These are phyloP conservation scores for Marmota monax DNA, from an alignment of 2,113 vertebrate species.

Conservation along the genomic window DNA sequence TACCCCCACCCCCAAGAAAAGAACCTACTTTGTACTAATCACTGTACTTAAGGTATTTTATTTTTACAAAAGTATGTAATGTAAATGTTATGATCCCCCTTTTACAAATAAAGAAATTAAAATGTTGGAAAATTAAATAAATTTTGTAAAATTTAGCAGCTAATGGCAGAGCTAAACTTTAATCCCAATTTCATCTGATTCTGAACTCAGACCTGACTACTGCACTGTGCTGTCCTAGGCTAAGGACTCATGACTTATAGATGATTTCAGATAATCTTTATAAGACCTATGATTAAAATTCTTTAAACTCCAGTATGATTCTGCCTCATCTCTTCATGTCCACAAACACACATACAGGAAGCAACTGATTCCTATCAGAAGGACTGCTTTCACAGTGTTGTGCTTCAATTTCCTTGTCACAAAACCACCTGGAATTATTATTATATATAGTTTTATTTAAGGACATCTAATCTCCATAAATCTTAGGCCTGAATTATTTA, in stretches of 20 bases:
- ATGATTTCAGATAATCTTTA: constrained; percentile 44
- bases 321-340: neutral
- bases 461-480: constrained; percentile 72
- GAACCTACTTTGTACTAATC: neutral
- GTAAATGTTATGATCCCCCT: neutral
- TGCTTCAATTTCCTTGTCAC: constrained; percentile 67
- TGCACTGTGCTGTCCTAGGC: neutral
- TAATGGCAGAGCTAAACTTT: constrained; percentile 39
- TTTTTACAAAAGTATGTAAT: neutral
- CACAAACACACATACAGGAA: constrained; percentile 15
- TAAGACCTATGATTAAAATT: constrained; percentile 57
- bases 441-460: constrained; percentile 63
- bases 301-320: neutral
- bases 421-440: constrained; percentile 59
- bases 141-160: constrained; percentile 13
- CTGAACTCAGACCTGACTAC: neutral
- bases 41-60: neutral
- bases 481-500: constrained; percentile 56
- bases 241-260: constrained; percentile 13
- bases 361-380: constrained; percentile 10
- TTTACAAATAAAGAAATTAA: constrained; percentile 33
- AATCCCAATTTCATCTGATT: constrained; percentile 49
- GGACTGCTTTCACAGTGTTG: constrained; percentile 37
- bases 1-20: too few species aligned
- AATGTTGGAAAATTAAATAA: neutral